Conservation (phyloP, 2,888 invertebrate species). For the Eupithecia subfuscata region DNA sequence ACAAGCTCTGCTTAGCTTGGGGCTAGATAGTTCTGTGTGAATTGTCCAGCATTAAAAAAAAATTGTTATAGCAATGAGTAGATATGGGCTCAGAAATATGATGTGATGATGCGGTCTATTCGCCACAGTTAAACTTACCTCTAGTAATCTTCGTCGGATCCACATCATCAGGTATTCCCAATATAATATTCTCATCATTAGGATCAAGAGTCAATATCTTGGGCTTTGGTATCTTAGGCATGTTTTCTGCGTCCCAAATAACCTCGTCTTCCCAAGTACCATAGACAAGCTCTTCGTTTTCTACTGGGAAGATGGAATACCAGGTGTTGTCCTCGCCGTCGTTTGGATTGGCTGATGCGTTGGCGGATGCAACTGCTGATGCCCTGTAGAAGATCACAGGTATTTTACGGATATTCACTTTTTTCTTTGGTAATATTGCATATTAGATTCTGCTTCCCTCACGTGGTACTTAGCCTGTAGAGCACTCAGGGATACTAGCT, state of each 20-base stretch:
- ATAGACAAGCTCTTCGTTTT: conserved; percentile 98
- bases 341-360: conserved; percentile 43
- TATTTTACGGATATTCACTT: neutral
- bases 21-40: too few species aligned
- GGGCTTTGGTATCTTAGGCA: conserved; percentile 95
- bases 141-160: conserved; percentile 92
- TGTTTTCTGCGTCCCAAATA: conserved; percentile 97
- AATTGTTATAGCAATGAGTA: too few species aligned
- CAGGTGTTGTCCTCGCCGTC: conserved; percentile 92
- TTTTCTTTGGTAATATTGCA: neutral
- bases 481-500: too few species aligned
- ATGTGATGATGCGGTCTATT: too few species aligned
- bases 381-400: conserved; percentile 15
- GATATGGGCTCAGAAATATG: too few species aligned
- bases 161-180: conserved; percentile 97
- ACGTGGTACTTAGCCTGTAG: too few species aligned
- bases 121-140: conserved; percentile 60
- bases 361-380: conserved; percentile 23
- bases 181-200: conserved; percentile 98
- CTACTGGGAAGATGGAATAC: conserved; percentile 99
- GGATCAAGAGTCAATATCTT: conserved; percentile 97
- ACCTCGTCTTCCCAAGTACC: conserved; percentile 99
- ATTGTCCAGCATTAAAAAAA: too few species aligned
- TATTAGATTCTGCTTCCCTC: too few species aligned
- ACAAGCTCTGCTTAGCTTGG: too few species aligned